These are phyloP conservation scores for Acrocera orbiculus DNA, from an alignment of 2,888 invertebrate genomes.

Conservation along the genomic window DNA sequence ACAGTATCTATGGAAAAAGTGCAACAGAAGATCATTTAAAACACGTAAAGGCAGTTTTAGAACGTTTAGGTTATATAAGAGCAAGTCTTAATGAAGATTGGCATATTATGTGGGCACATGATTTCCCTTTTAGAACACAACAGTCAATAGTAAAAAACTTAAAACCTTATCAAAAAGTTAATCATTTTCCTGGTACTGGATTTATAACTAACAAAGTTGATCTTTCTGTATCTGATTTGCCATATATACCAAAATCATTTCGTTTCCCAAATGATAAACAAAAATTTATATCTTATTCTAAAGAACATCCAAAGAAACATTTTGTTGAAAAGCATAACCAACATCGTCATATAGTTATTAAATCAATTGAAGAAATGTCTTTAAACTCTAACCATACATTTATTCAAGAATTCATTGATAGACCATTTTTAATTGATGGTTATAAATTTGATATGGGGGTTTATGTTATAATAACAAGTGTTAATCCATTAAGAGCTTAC, in stretches of 20 bases:
- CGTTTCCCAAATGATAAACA: slow-evolving; percentile 60
- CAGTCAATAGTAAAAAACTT: slow-evolving; percentile 37
- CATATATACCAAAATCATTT: slow-evolving; percentile 76
- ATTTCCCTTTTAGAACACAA: slow-evolving; percentile 56
- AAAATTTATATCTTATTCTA: slow-evolving; percentile 49
- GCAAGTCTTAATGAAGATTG: slow-evolving; percentile 43
- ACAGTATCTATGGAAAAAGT: slow-evolving; percentile 39
- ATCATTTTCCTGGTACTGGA: slow-evolving; percentile 89
- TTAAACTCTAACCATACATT: slow-evolving; percentile 44
- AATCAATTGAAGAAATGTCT: slow-evolving; percentile 50
- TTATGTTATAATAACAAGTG: slow-evolving; percentile 78
- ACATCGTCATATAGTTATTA: slow-evolving; percentile 73
- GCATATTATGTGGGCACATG: slow-evolving; percentile 87
- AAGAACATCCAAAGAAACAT: slow-evolving; percentile 43
- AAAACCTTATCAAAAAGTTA: slow-evolving; percentile 60
- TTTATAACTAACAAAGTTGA: slow-evolving; percentile 85
- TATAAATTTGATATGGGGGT: slow-evolving; percentile 95
- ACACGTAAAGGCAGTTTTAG: slow-evolving; percentile 65
- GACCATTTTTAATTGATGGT: slow-evolving; percentile 78
- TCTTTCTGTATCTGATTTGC: slow-evolving; percentile 59
- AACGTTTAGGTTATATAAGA: slow-evolving; percentile 53
- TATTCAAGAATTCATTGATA: slow-evolving; percentile 78
- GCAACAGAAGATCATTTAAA: slow-evolving; percentile 37
- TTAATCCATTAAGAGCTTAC: slow-evolving; percentile 78
- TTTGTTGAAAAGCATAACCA: slow-evolving; percentile 89